A percentile compares a stretch with the other conserved stretches of the same genome.
phyloP scores from a whole-genome alignment of 2,888 invertebrate species.

The Chrysomela aeneicollis region DNA sequence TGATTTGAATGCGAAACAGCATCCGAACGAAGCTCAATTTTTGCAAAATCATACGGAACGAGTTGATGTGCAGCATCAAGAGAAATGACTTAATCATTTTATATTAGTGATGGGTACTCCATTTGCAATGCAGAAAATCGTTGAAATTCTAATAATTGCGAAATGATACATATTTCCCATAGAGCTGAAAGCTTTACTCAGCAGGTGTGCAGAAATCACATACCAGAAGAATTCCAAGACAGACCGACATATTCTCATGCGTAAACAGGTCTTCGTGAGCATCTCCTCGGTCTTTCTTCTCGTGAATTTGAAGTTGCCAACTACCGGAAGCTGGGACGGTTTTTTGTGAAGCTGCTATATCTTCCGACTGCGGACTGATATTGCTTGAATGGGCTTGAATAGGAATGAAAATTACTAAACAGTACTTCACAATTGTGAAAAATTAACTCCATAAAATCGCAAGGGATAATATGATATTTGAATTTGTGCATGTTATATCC shows the following conservation, averaged over 20 bases:
- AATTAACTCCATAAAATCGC: too few species aligned
- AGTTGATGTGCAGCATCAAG: constrained; percentile 7
- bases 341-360: constrained; percentile 25
- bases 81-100: constrained; percentile 21
- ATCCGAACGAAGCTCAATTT: neutral
- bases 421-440: too few species aligned
- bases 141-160: constrained; percentile 14
- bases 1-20: neutral
- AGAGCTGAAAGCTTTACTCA: constrained; percentile 16
- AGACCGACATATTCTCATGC: constrained; percentile 38
- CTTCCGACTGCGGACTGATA: too few species aligned
- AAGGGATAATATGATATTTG: too few species aligned
- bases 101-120: constrained; percentile 7
- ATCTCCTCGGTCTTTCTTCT: constrained; percentile 34
- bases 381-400: too few species aligned
- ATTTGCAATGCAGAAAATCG: constrained; percentile 14
- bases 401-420: too few species aligned
- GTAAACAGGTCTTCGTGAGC: constrained; percentile 31
- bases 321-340: constrained; percentile 42
- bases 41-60: neutral
- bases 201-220: constrained; percentile 28
- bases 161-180: constrained; percentile 25
- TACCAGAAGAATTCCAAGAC: constrained; percentile 20
- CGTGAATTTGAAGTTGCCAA: constrained; percentile 45
- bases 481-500: too few species aligned